phyloP scores from a whole-genome alignment of 2,113 vertebrate genomes.

The Brienomyrus longianalis region DNA sequence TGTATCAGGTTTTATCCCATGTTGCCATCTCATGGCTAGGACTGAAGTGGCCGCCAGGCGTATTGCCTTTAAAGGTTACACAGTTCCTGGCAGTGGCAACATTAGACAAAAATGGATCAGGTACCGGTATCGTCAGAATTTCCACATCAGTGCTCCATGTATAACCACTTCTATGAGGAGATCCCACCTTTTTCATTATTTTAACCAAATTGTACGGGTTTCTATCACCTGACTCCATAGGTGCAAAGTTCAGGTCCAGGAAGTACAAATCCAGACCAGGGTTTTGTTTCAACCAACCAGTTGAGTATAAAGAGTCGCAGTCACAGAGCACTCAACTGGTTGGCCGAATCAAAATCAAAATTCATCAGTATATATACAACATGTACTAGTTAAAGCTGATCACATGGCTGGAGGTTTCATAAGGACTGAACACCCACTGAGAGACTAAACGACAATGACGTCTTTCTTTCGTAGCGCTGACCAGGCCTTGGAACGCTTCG shows the following conservation, averaged over 20 bases:
- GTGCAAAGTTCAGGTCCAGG: not conserved
- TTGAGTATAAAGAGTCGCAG: not conserved
- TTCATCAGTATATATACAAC: not conserved
- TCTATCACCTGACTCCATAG: not conserved
- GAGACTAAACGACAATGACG: not conserved
- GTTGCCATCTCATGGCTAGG: not conserved
- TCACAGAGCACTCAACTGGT: not conserved
- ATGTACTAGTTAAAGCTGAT: not conserved
- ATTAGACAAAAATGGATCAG: not conserved
- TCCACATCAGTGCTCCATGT: not conserved
- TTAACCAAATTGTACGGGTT: not conserved
- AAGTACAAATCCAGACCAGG: not conserved
- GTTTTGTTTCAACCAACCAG: not conserved
- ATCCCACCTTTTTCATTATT: not conserved
- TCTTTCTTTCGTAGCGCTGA: constrained; percentile 71
- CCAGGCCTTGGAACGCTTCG: constrained; percentile 92
- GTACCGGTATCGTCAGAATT: not conserved
- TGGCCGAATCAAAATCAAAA: not conserved
- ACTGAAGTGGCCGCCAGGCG: not conserved
- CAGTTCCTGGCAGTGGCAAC: not conserved
- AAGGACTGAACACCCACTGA: not conserved
- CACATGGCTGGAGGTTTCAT: not conserved
- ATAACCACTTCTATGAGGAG: not conserved
- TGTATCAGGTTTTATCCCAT: not conserved
- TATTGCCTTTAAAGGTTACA: not conserved